Conservation (phyloP, 1,140 invertebrate species). For the Euglossa dilemma region DNA sequence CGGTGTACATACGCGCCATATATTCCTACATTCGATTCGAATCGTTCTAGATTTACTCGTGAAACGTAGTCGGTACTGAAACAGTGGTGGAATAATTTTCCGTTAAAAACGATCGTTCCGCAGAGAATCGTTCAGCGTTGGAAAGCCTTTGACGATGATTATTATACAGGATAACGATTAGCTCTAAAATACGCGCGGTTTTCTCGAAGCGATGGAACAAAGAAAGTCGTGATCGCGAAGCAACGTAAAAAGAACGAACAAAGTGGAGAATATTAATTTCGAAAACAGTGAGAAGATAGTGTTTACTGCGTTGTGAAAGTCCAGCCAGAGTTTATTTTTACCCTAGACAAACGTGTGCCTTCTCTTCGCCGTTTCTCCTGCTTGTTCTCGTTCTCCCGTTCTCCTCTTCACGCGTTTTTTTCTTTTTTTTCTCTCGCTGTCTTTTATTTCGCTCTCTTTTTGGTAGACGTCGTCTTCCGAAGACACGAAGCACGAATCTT, state of each 20-base stretch:
- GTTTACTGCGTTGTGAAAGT: slow-evolving; percentile 63
- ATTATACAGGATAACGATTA: too few relatives aligned
- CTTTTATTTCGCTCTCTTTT: background rate
- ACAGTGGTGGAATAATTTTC: too few relatives aligned
- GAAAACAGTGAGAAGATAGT: slow-evolving; percentile 24
- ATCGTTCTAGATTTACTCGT: background rate
- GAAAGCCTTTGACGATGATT: too few relatives aligned
- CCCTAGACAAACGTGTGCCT: slow-evolving; percentile 54
- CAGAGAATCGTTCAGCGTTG: too few relatives aligned
- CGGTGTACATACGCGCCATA: background rate
- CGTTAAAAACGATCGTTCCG: too few relatives aligned
- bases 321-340: slow-evolving; percentile 71
- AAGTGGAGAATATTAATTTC: background rate
- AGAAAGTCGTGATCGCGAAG: background rate
- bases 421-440: background rate
- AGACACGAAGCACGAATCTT: background rate
- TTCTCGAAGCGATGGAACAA: too few relatives aligned
- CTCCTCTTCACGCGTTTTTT: background rate
- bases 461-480: background rate
- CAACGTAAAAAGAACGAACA: background rate
- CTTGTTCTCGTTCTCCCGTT: background rate
- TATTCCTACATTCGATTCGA: background rate
- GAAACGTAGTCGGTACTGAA: too few relatives aligned
- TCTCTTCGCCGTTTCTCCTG: slow-evolving; percentile 49
- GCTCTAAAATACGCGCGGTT: background rate